Conservation (phyloP, 2,113 vertebrate genomes). For the Oenanthe melanoleuca region DNA sequence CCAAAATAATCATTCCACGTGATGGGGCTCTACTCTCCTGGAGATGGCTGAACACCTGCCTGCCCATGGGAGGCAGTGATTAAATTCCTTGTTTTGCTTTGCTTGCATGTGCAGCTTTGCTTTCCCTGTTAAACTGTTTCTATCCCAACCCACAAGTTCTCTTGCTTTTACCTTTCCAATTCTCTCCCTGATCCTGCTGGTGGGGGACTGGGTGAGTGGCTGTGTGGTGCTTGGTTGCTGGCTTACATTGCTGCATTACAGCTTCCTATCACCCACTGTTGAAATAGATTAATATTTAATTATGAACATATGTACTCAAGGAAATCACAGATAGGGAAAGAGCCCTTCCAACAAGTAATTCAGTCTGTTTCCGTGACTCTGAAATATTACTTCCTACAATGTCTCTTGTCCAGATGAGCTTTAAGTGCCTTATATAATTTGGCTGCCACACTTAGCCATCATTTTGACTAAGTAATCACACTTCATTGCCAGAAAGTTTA, state of each 20-base stretch:
- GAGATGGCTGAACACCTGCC: background rate
- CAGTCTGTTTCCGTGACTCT: background rate
- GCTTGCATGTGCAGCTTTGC: no score
- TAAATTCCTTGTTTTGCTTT: background rate
- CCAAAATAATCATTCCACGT: rapidly evolving
- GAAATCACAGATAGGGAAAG: background rate
- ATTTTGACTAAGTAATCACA: background rate
- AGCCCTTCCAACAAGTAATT: background rate
- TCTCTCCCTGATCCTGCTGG: background rate
- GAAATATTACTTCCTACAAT: background rate
- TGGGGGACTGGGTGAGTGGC: background rate
- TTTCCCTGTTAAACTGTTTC: background rate
- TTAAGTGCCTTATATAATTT: background rate
- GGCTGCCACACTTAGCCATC: background rate
- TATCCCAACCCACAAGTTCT: background rate
- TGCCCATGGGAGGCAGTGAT: background rate
- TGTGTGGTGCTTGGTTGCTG: background rate
- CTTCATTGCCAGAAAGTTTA: background rate
- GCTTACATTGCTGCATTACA: background rate
- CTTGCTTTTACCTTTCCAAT: background rate
- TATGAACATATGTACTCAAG: background rate
- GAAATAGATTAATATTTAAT: background rate
- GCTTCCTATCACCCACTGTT: background rate
- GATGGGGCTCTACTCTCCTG: background rate
- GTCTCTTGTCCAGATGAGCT: background rate